These are phyloP conservation scores for Nowickia ferox DNA, from an alignment of 2,888 invertebrate genomes.

Conservation along the genomic window DNA sequence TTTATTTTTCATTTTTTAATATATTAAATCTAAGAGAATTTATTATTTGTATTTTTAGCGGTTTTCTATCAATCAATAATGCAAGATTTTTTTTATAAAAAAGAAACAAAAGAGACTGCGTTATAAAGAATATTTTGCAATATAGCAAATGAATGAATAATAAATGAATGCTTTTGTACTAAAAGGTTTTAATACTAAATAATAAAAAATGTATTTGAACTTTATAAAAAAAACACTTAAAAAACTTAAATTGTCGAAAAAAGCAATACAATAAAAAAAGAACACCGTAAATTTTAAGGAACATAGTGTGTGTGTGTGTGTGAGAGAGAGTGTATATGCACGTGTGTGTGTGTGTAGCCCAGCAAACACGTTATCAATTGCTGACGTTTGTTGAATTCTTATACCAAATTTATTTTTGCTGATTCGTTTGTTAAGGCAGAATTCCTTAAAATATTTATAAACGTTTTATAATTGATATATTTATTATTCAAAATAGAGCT, in stretches of 20 bases:
- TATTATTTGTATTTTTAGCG: slow-evolving; percentile 1
- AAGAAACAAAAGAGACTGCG: slow-evolving; percentile 34
- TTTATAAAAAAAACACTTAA: slow-evolving; percentile 19
- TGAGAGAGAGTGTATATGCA: background rate
- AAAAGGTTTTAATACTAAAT: slow-evolving; percentile 63
- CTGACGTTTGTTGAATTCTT: no score
- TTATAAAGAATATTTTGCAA: background rate
- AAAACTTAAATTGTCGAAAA: slow-evolving; percentile 9
- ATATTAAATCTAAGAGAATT: slow-evolving; percentile 29
- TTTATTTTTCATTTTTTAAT: slow-evolving; percentile 21
- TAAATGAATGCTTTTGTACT: slow-evolving; percentile 57
- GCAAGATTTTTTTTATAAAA: slow-evolving; percentile 10
- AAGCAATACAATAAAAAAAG: background rate
- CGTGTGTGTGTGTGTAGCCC: background rate
- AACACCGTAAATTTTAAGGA: slow-evolving; percentile 41
- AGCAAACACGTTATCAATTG: background rate
- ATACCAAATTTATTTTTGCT: no score
- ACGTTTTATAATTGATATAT: background rate
- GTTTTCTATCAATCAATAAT: slow-evolving; percentile 1
- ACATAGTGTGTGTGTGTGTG: slow-evolving; percentile 35
- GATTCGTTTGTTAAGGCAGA: slow-evolving; percentile 29
- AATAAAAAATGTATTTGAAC: slow-evolving; percentile 37
- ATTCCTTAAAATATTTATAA: slow-evolving; percentile 54
- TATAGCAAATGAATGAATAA: slow-evolving; percentile 21
- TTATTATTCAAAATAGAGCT: background rate